A percentile compares a stretch with the other conserved stretches of the same genome.
Conservation (phyloP, 2,888 invertebrate species). For the Megastigmus dorsalis region DNA sequence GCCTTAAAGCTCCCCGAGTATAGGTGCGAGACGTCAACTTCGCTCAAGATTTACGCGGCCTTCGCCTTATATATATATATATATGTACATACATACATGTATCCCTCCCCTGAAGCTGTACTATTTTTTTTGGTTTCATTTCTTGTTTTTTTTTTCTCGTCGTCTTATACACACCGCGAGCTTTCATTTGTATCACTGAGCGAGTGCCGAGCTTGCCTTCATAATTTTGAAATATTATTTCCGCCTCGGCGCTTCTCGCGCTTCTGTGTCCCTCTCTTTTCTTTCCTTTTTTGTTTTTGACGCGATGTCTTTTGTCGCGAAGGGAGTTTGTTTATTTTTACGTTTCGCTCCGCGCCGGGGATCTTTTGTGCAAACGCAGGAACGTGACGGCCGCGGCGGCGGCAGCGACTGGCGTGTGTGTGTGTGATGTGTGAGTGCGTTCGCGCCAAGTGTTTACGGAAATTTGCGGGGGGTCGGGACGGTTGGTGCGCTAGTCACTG, state of each 20-base stretch:
- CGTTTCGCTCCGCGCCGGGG: too few species aligned
- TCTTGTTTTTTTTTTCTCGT: not conserved
- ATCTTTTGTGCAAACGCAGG: too few species aligned
- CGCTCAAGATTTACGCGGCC: slow-evolving; percentile 46
- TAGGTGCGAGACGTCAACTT: slow-evolving; percentile 37
- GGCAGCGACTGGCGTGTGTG: too few species aligned
- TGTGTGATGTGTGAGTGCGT: too few species aligned
- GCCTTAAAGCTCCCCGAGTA: not conserved
- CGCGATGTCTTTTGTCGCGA: not conserved
- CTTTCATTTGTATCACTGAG: slow-evolving; percentile 45
- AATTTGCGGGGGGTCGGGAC: too few species aligned
- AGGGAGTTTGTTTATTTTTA: too few species aligned
- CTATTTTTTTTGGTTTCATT: too few species aligned
- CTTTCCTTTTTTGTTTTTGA: not conserved
- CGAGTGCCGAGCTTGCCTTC: slow-evolving; percentile 29
- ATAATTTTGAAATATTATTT: slow-evolving; percentile 47
- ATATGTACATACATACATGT: too few species aligned
- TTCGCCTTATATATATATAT: slow-evolving; percentile 11
- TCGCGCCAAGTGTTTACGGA: too few species aligned
- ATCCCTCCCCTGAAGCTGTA: too few species aligned
- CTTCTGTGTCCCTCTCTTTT: not conserved
- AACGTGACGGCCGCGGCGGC: too few species aligned
- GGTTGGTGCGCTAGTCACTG: too few species aligned
- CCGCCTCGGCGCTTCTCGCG: not conserved
- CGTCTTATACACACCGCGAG: not conserved